Conservation (phyloP, 1,140 invertebrate genomes). For the Cyclina sinensis region DNA sequence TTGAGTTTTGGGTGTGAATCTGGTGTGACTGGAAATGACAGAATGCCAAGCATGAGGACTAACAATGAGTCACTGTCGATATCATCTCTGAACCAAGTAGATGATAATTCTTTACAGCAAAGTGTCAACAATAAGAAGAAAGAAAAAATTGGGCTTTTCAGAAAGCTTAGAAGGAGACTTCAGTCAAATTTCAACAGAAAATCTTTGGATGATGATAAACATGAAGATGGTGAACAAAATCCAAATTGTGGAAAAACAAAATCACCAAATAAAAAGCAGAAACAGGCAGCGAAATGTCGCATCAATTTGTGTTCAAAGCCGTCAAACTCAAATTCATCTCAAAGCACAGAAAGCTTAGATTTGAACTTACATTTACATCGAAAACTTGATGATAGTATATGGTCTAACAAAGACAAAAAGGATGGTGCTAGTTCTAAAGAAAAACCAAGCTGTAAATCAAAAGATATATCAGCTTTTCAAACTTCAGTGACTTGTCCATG, state of each 20-base stretch:
- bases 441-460: conserved; percentile 80
- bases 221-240: conserved; percentile 43
- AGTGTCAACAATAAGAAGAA: conserved; percentile 74
- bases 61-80: conserved; percentile 72
- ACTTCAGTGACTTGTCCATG: conserved; percentile 52
- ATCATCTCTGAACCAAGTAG: conserved; percentile 66
- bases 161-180: conserved; percentile 79
- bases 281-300: conserved; percentile 68
- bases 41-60: conserved; percentile 59
- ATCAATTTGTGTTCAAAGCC: conserved; percentile 71
- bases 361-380: conserved; percentile 75
- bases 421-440: conserved; percentile 75
- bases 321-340: conserved; percentile 78
- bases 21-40: conserved; percentile 6
- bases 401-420: conserved; percentile 78
- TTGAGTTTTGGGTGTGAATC: background rate
- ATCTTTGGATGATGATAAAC: conserved; percentile 69
- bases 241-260: conserved; percentile 52
- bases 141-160: conserved; percentile 80
- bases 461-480: conserved; percentile 83
- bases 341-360: conserved; percentile 81
- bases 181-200: conserved; percentile 79
- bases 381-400: conserved; percentile 79
- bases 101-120: conserved; percentile 65
- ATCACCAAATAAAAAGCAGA: conserved; percentile 65